These are phyloP conservation scores for Trichogramma dendrolimi DNA, from an alignment of 2,888 invertebrate genomes.

Conservation along the genomic window DNA sequence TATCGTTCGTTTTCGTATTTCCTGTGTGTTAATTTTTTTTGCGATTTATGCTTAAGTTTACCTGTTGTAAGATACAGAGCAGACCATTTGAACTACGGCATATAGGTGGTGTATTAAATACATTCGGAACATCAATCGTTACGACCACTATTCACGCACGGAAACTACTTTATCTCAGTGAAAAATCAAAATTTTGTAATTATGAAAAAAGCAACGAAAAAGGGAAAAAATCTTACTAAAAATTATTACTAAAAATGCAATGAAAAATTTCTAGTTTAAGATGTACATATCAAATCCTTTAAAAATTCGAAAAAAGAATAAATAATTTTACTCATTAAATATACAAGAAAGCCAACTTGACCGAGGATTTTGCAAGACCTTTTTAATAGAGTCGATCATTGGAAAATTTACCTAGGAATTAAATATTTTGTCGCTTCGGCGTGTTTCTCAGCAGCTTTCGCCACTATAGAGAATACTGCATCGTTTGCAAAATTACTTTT, in stretches of 20 bases:
- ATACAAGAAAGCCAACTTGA: neutral
- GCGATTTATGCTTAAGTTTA: no score
- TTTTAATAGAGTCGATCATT: neutral
- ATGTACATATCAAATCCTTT: constrained; percentile 2
- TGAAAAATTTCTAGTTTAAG: constrained; percentile 6
- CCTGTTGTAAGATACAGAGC: no score
- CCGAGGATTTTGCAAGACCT: neutral
- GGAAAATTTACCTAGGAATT: constrained; percentile 54
- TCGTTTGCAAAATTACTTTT: constrained; percentile 45
- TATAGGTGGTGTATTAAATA: no score
- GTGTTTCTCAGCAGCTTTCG: constrained; percentile 52
- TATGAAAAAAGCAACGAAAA: no score
- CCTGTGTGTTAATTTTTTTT: no score
- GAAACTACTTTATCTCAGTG: no score
- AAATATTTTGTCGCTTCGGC: constrained; percentile 57
- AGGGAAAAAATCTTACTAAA: neutral
- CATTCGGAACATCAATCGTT: no score
- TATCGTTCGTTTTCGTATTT: no score
- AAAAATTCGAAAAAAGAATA: constrained; percentile 1
- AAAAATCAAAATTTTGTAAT: no score
- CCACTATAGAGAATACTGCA: constrained; percentile 47
- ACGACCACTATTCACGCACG: no score
- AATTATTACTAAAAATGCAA: constrained; percentile 3
- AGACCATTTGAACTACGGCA: no score
- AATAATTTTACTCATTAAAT: neutral